Evolutionary conservation across 2,888 invertebrate species (phyloP), one percentile per base, ranked within the genome.

Genomic region (Clivina fossor): DNA sequence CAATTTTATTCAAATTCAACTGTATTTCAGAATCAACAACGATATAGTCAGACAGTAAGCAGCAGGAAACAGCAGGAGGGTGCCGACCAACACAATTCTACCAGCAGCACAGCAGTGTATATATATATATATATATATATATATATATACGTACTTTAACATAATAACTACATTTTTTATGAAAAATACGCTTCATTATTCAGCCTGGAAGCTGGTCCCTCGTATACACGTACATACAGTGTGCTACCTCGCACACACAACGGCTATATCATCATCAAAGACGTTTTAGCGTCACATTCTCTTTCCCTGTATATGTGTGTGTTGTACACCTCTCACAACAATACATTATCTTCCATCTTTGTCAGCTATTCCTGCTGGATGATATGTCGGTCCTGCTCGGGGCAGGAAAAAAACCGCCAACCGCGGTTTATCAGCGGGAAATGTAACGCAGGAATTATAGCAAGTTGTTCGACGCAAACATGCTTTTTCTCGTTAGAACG

Each of bases 161-260:
- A 53, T 53, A 53, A 53, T 53, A 53, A 53, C 53, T 53, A 53
- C 53, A 53, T 53, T 53, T 53, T 53, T 53, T 53, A 53, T 53
- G 53, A 53, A 53, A 53, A 53, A 53, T 53, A 35, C 44, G 53
- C 53, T 53, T 53, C 53, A 53, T 53, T 53, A 53, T 53, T 53
- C 53, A 53, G 53, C 44, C 35, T 35, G 35, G 44, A 53, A 53
- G 53, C 35, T 53, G 43, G 11, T n/a, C n/a, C n/a, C n/a, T n/a
- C n/a, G n/a, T n/a, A n/a, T n/a, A n/a, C n/a, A n/a, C n/a, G n/a
- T n/a, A n/a, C n/a, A n/a, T n/a, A n/a, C n/a, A n/a, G n/a, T n/a
- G n/a, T n/a, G n/a, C n/a, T n/a, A n/a, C n/a, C n/a, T n/a, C 24
- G 53, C 24, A 15, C 41, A 18, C 16, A 18, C 37, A 38, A 38